phyloP scores from a whole-genome alignment of 2,888 invertebrate species.

The Patella depressa region DNA sequence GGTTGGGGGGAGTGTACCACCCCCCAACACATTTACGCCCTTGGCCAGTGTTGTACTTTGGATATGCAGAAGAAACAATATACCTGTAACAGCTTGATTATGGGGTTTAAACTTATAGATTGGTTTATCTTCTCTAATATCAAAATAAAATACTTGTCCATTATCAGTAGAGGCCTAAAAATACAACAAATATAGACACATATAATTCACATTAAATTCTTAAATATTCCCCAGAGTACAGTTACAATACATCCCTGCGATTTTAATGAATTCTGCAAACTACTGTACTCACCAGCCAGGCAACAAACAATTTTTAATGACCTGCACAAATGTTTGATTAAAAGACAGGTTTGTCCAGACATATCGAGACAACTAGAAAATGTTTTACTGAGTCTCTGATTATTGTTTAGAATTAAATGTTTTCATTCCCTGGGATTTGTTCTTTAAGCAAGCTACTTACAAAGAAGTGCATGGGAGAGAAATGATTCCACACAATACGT shows the following conservation, averaged over 20 bases:
- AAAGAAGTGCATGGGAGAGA: constrained; percentile 84
- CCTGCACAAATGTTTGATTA: no score
- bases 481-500: constrained; percentile 86
- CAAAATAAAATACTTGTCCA: constrained; percentile 81
- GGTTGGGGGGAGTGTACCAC: no score
- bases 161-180: constrained; percentile 74
- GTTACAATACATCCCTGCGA: no score
- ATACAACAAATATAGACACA: not conserved
- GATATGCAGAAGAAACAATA: constrained; percentile 4
- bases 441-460: constrained; percentile 72
- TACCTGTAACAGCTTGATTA: constrained; percentile 86
- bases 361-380: constrained; percentile 19
- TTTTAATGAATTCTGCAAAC: no score
- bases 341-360: not conserved
- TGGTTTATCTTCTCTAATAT: constrained; percentile 79
- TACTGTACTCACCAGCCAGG: no score
- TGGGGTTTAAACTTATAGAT: constrained; percentile 85
- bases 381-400: no score
- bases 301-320: no score
- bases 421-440: no score
- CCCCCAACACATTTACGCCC: no score
- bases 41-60: no score
- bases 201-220: no score
- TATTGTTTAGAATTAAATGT: not conserved
- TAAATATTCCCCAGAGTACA: no score